These are phyloP conservation scores for Heliconius hewitsoni DNA, from an alignment of 1,140 invertebrate genomes.

Conservation along the genomic window DNA sequence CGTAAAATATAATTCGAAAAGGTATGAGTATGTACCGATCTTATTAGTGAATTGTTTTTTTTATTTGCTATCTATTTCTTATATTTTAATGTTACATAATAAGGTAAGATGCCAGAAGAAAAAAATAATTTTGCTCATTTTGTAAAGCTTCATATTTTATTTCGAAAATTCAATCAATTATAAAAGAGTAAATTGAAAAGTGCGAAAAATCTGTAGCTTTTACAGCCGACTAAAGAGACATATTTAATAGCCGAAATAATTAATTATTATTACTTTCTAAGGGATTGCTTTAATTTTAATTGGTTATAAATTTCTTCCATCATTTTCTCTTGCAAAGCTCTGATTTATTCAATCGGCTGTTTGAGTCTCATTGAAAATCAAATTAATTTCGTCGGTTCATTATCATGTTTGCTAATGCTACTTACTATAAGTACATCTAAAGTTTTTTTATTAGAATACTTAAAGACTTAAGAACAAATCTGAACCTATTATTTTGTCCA, in stretches of 20 bases:
- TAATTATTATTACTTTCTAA: constrained; percentile 7
- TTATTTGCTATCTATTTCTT: too few relatives aligned
- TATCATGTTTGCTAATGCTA: constrained; percentile 38
- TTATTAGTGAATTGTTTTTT: too few relatives aligned
- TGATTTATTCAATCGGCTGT: constrained; percentile 39
- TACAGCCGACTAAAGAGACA: constrained; percentile 2
- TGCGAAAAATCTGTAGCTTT: not conserved
- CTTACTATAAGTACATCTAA: constrained; percentile 35
- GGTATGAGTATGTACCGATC: too few relatives aligned
- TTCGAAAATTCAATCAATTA: not conserved
- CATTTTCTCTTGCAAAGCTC: constrained; percentile 19
- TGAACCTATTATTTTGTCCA: too few relatives aligned
- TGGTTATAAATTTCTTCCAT: constrained; percentile 23
- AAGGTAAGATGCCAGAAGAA: too few relatives aligned
- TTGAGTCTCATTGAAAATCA: constrained; percentile 42
- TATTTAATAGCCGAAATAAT: constrained; percentile 15
- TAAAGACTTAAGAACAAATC: not conserved
- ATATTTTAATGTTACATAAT: too few relatives aligned
- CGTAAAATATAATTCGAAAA: too few relatives aligned
- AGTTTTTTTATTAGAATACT: constrained; percentile 16
- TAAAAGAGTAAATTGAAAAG: not conserved
- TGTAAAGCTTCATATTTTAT: not conserved
- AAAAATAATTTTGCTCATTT: too few relatives aligned
- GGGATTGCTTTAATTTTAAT: constrained; percentile 21
- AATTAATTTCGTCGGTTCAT: constrained; percentile 42